These are phyloP conservation scores for Plagodis dolabraria DNA, from an alignment of 2,888 invertebrate genomes.

Conservation along the genomic window DNA sequence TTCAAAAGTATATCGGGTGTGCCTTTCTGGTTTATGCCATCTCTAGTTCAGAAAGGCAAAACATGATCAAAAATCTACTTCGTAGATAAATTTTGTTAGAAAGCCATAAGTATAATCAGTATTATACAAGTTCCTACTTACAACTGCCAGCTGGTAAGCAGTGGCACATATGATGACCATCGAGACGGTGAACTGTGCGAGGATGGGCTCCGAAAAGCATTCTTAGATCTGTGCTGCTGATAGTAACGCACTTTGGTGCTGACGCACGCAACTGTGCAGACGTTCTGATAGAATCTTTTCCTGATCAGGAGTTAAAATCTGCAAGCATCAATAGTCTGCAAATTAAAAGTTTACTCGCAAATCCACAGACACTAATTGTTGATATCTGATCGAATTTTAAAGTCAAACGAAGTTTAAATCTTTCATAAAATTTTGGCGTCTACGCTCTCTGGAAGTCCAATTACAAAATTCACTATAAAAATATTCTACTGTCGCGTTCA, in stretches of 20 bases:
- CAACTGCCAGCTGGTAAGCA: constrained; percentile 71
- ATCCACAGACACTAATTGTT: too few species aligned
- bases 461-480: too few species aligned
- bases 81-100: background rate
- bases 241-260: constrained; percentile 54
- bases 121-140: constrained; percentile 44
- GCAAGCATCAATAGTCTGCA: background rate
- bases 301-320: constrained; percentile 39
- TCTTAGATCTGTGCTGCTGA: constrained; percentile 52
- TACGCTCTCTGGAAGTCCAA: too few species aligned
- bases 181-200: constrained; percentile 71
- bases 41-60: too few species aligned
- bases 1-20: too few species aligned
- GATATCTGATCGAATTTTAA: too few species aligned
- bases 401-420: too few species aligned
- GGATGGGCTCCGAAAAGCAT: constrained; percentile 60
- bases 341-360: background rate
- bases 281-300: constrained; percentile 43
- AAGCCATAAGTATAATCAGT: background rate
- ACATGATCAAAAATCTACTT: too few species aligned
- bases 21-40: too few species aligned
- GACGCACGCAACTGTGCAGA: constrained; percentile 45
- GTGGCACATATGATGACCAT: constrained; percentile 74
- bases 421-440: too few species aligned
- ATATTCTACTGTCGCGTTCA: too few species aligned